A percentile compares a stretch with the other conserved stretches of the same genome.
These are phyloP conservation scores for Drosophila pegasa DNA, from an alignment of 2,888 invertebrate species.

Conservation along the genomic window DNA sequence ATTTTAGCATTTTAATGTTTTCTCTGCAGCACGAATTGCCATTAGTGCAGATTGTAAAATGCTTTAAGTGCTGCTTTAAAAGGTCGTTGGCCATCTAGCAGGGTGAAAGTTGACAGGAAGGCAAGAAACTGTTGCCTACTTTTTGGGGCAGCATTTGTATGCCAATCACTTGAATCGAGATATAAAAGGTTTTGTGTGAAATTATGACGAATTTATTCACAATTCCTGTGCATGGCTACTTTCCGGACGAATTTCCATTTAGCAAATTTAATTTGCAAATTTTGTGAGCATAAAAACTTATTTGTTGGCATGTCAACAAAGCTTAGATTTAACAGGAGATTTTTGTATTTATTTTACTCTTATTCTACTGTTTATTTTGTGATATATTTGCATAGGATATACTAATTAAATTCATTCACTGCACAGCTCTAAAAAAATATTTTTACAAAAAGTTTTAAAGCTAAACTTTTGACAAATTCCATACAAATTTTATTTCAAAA, in stretches of 20 bases:
- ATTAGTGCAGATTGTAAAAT: conserved; percentile 10
- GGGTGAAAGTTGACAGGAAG: conserved; percentile 5
- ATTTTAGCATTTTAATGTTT: conserved; percentile 28
- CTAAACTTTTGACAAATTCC: not conserved
- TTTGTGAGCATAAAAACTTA: not conserved
- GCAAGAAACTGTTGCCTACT: conserved; percentile 43
- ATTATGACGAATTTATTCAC: conserved; percentile 2
- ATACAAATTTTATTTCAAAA: not conserved
- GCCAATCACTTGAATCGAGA: not conserved
- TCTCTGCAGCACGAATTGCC: conserved; percentile 7
- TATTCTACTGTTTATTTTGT: not conserved
- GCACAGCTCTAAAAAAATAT: not conserved
- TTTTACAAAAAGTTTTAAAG: not conserved
- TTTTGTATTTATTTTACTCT: not conserved
- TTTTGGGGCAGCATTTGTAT: conserved; percentile 16
- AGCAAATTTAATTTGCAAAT: not conserved
- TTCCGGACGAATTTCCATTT: not conserved
- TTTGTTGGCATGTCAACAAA: not conserved
- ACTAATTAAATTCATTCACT: not conserved
- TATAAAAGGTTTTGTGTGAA: conserved; percentile 14
- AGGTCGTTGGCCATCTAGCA: conserved; percentile 28
- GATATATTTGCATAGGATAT: not conserved
- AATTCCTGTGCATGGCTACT: not conserved
- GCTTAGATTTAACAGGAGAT: not conserved
- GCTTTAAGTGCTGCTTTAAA: conserved; percentile 39